A percentile compares a stretch with the other conserved stretches of the same genome.
These are phyloP conservation scores for Burhinus oedicnemus DNA, from an alignment of 2,113 vertebrate genomes.

Conservation along the genomic window DNA sequence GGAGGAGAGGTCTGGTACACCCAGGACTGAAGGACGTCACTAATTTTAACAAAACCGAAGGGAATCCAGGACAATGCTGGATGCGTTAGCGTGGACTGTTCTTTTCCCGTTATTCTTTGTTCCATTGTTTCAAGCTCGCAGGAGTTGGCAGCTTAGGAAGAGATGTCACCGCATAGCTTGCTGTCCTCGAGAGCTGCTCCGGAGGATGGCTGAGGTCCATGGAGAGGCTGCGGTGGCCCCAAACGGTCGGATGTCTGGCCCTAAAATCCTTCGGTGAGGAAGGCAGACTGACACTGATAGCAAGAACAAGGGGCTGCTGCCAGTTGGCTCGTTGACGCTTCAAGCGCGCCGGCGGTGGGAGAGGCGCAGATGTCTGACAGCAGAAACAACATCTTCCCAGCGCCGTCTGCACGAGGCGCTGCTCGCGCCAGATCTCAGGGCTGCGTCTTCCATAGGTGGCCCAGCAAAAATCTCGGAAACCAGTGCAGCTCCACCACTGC, in stretches of 20 bases:
- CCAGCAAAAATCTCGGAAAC: not conserved
- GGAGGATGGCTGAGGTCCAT: rapidly evolving
- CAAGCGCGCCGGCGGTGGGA: not conserved
- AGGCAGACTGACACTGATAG: not conserved
- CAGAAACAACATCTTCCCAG: not conserved
- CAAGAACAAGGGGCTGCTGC: not conserved
- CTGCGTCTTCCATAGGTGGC: not conserved
- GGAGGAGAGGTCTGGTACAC: not conserved
- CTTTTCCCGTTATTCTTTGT: not conserved
- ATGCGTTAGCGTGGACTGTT: not conserved
- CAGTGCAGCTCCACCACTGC: not conserved
- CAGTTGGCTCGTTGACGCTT: not conserved
- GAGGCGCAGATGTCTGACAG: not conserved
- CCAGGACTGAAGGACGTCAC: not conserved
- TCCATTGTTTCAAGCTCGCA: not conserved
- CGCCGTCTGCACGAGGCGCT: not conserved
- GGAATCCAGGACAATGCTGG: not conserved
- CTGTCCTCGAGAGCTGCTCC: not conserved
- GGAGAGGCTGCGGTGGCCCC: not conserved
- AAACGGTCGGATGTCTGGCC: not conserved
- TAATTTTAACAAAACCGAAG: not conserved
- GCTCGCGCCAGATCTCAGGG: not conserved
- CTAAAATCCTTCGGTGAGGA: not conserved
- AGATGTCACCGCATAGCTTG: not conserved
- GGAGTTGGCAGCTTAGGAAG: not conserved